Evolutionary conservation across 2,113 vertebrate genomes (phyloP), one percentile per base, ranked within the genome.

Genomic region (Erinaceus europaeus): DNA sequence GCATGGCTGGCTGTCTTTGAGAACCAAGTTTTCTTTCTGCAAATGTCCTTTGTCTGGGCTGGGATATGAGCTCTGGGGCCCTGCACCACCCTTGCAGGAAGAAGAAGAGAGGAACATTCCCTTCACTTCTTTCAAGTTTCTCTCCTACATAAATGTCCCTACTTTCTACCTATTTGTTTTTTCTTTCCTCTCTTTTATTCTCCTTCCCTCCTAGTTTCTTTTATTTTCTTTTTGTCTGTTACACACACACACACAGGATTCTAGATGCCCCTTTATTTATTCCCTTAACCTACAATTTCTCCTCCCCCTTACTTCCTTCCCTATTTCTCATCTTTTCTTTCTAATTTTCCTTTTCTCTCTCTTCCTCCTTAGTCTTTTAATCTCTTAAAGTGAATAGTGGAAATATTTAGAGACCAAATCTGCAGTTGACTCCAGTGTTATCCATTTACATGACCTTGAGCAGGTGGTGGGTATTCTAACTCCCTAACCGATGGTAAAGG

Each of bases 1-100:
- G 78, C 84, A 94, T 90, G 78, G 82, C 94, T 68, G 78, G 82
- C 94, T 68, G 71, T 34, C 90, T 78, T 25, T 27, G 25, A 62
- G 32, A 84, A 4, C 79, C 86, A 23, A 36, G 52, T 74, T 62
- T 76, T 50, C 57, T 8, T 59, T 69, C 9, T 15, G 48, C 80
- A 68, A 42, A 2, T 3, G 27, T 85, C 65, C 86, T 93, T 93
- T 92, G 69, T 93, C 59, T 67, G 65, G 71, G 32, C 55, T 34
- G 53, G 48, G 5, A 52, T 34, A 36, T 48, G 36, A 61, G 59
- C 32, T 65, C 36, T 38, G 17, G 20, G 50, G 42, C 9, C 14
- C 40, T 34, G 55, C n/a, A 21, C 25, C 36, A 5, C 23, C 34
- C 40, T 5, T 36, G 23, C 0, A 20, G 40, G 23, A 6, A 17